Conservation (phyloP, 2,113 vertebrate species). For the Pungitius pungitius region DNA sequence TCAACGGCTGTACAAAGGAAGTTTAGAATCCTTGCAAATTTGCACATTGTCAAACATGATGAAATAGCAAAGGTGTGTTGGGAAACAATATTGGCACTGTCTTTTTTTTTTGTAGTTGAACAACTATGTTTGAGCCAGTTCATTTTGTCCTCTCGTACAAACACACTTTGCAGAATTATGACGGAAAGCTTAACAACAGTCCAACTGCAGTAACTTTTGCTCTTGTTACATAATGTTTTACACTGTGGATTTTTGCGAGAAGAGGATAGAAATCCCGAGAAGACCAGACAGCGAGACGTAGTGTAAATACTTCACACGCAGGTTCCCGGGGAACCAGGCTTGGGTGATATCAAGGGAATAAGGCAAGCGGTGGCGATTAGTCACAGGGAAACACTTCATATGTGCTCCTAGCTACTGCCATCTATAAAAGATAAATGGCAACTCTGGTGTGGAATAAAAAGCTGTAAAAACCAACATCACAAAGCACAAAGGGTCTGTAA, state of each 20-base stretch:
- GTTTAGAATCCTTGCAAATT: too few species aligned
- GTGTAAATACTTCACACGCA: conserved; percentile 53
- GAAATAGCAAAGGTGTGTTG: too few species aligned
- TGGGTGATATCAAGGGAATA: conserved; percentile 71
- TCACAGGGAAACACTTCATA: conserved; percentile 66
- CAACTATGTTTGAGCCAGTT: conserved; percentile 36
- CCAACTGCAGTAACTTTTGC: background rate
- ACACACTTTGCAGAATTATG: conserved; percentile 18
- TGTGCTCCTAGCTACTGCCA: conserved; percentile 67
- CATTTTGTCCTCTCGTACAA: conserved; percentile 29
- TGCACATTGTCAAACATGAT: too few species aligned
- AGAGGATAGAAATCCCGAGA: conserved; percentile 35
- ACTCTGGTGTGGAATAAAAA: conserved; percentile 73
- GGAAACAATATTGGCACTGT: too few species aligned
- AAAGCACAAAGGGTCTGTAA: conserved; percentile 80
- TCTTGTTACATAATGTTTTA: conserved; percentile 27
- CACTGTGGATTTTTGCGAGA: conserved; percentile 21
- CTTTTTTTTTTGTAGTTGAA: conserved; percentile 57
- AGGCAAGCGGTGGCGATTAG: conserved; percentile 73
- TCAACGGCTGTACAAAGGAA: too few species aligned
- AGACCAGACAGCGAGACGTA: background rate
- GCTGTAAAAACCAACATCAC: conserved; percentile 81
- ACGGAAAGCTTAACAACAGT: background rate
- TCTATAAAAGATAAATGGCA: conserved; percentile 81
- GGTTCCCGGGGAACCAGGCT: conserved; percentile 54